Conservation (phyloP, 2,113 vertebrate species). For the Noctilio leporinus region DNA sequence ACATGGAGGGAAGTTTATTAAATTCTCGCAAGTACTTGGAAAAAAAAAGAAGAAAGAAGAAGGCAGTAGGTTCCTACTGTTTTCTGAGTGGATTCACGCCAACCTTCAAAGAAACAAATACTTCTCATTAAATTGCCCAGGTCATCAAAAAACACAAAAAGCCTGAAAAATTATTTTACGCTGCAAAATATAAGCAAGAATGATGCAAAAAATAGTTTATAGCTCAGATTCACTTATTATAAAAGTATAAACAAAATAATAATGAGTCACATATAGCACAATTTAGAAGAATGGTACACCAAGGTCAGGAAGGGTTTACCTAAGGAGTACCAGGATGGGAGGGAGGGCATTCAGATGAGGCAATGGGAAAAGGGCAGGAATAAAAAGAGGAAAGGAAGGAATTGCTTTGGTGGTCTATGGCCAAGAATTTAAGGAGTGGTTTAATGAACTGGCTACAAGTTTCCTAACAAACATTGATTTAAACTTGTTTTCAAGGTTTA, state of each 20-base stretch:
- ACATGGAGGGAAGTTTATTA: too few relatives aligned
- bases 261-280: neutral
- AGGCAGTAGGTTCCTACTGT: neutral
- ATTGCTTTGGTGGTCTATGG: neutral
- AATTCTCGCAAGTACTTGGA: too few relatives aligned
- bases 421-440: conserved; percentile 7
- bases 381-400: neutral
- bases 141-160: neutral
- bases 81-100: neutral
- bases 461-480: neutral
- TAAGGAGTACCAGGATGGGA: neutral
- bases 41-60: too few relatives aligned
- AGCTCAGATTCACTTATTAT: neutral
- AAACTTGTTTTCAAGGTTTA: neutral
- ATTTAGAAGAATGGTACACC: neutral
- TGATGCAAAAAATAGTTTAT: neutral
- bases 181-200: neutral
- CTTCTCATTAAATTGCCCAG: neutral
- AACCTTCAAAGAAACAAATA: neutral
- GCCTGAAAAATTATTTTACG: neutral
- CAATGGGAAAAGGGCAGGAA: neutral
- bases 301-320: neutral
- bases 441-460: neutral
- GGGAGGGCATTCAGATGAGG: neutral
- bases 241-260: neutral